Evolutionary conservation across 2,797 vertebrate genomes (phyloP).

Genomic region (Hoplostethus atlanticus): DNA sequence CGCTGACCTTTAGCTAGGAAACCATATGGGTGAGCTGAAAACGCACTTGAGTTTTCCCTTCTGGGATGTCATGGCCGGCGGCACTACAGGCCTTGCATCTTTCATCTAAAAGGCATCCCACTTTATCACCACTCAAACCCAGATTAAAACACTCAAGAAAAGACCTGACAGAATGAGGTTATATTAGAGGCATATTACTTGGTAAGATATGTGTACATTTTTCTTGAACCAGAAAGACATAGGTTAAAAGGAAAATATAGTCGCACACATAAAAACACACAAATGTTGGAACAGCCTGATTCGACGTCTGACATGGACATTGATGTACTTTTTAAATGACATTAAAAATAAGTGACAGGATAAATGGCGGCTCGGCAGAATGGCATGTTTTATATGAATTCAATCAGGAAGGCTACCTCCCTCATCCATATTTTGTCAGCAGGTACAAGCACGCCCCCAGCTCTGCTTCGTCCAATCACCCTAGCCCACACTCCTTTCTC

Average conservation of each 20-base stretch:
- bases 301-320: constrained; percentile 8
- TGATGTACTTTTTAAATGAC: not conserved
- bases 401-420: too few species aligned
- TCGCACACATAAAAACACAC: not conserved
- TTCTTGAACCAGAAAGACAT: not conserved
- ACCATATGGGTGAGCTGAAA: constrained; percentile 53
- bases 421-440: too few species aligned
- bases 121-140: constrained; percentile 36
- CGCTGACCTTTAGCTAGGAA: constrained; percentile 78
- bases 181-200: constrained; percentile 3
- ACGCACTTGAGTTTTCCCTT: constrained; percentile 53
- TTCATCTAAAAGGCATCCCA: constrained; percentile 44
- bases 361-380: constrained; percentile 14
- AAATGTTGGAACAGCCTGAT: not conserved
- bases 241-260: too few species aligned
- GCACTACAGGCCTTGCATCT: constrained; percentile 37
- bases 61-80: constrained; percentile 69
- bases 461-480: too few species aligned
- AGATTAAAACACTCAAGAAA: constrained; percentile 23
- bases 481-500: too few species aligned
- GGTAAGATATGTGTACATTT: constrained; percentile 12
- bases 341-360: constrained; percentile 4
- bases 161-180: constrained; percentile 15
- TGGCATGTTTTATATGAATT: constrained; percentile 5
- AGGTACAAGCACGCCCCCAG: too few species aligned